A percentile compares a stretch with the other conserved stretches of the same genome.
Evolutionary conservation across 2,888 invertebrate genomes (phyloP).

Genomic region (Gastracanthus pulcherrimus): DNA sequence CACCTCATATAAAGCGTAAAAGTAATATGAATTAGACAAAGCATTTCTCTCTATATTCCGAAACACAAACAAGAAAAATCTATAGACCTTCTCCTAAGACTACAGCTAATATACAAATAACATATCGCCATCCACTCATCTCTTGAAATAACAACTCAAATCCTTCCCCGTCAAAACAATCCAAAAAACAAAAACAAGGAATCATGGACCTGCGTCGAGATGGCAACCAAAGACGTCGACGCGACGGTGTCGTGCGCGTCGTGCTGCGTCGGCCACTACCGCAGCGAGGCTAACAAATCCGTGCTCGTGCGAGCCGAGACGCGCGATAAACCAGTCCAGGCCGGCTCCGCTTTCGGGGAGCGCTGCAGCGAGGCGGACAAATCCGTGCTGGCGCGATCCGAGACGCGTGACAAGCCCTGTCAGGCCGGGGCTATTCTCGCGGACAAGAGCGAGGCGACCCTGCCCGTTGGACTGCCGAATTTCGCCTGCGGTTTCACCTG

Average conservation of each 20-base stretch:
- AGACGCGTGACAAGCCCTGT: slow-evolving; percentile 1
- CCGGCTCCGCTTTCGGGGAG: slow-evolving; percentile 28
- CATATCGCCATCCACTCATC: neutral
- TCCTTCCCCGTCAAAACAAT: neutral
- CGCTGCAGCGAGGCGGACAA: neutral
- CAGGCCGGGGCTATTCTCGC: slow-evolving; percentile 1
- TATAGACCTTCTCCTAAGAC: too few species aligned
- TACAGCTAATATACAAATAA: too few species aligned
- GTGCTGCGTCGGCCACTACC: slow-evolving; percentile 19
- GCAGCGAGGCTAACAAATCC: slow-evolving; percentile 21
- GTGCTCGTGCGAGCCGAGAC: neutral
- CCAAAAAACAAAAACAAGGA: neutral
- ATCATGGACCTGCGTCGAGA: neutral
- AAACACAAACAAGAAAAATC: too few species aligned
- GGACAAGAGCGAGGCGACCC: slow-evolving; percentile 29
- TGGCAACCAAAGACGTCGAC: neutral
- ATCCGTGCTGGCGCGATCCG: neutral
- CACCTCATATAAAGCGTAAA: too few species aligned
- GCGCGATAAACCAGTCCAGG: neutral
- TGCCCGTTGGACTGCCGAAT: too few species aligned
- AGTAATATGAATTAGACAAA: too few species aligned
- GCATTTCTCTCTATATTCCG: too few species aligned
- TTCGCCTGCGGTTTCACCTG: neutral
- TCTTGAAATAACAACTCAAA: neutral
- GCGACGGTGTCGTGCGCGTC: neutral